Base-by-base conservation (phyloP, 2,888 invertebrate species). In the Acronicta aceris region DNA sequence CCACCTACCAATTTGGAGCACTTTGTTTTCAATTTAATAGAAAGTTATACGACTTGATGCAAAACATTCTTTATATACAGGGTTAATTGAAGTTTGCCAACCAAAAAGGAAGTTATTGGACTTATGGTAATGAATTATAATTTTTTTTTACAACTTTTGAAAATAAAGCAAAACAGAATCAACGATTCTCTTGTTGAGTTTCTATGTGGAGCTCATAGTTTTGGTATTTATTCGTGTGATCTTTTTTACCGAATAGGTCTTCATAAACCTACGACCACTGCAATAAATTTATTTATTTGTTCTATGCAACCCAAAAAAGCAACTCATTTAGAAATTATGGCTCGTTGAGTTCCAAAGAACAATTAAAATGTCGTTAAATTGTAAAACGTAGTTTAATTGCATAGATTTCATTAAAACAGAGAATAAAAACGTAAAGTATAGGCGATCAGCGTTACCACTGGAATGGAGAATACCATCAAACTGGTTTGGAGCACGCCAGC, bases 401-500 rank as follows among this genome's bases (percentile, higher is more conserved):
- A 80, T 77, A 81, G 65, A 82, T 82, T 79, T 82, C 71, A 82
- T 83, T 83, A 75, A 82, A 84, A 81, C 74, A 74, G 71, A 75
- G 79, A 81, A 86, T 85, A 88, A 87, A 90, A 87, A 86, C 81
- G 83, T 75, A 79, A 79, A 86, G 82, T 85, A 81, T 89, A 87
- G 86, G 83, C 84, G 85, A 85, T 78, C 86, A 85, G 88, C 88
- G 89, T 89, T 88, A 90, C 84, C 82, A 80, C 80, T 21, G 86
- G 86, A 89, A 89, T 89, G 88, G 87, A 87, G 86, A 89, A 84
- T 88, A 87, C 85, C 87, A 83, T 82, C 79, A 90, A 94, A 94
- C 94, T 86, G 93, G 94, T 93, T 94, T 90, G 85, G 84, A 84
- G 90, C 94, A 94, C 93, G 93, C 92, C 89, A 94, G 89, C 87